Base-by-base conservation (phyloP, 2,113 vertebrate species). In the Trichechus manatus region DNA sequence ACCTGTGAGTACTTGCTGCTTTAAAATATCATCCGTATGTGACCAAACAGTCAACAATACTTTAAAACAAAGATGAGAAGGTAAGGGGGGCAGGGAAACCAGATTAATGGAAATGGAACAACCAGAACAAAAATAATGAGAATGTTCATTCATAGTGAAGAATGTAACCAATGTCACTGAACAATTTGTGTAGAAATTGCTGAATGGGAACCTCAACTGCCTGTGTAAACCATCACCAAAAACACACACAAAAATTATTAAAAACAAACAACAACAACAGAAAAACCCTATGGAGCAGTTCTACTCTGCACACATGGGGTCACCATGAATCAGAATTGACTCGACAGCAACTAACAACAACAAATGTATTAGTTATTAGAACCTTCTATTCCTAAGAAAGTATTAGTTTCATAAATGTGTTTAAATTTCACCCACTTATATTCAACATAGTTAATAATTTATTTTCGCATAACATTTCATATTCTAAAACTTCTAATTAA, bases 401-500 rank as follows among this genome's bases (percentile, higher is more conserved):
- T 19, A 92, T 87, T 75, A 93, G 86, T 93, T 95, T 97, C 80
- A 86, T 56, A 92, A 95, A 29, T 95, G 13, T 61, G n/a, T 86
- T 97, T 78, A 93, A 93, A 94, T 90, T 78, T 93, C 42, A 81
- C 44, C 59, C 61, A 92, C 87, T 96, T 83, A 63, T 25, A 93
- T 29, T 87, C 70, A 82, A 94, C 17, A 89, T 13, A 78, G 53
- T 91, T 75, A 95, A 75, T 94, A 89, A 89, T 84, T 95, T 95
- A 96, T 87, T 88, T 93, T 61, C 95, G 74, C 44, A 64, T 87
- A 77, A 92, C 47, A 96, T 64, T 93, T 96, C 22, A 81, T 64
- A 94, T 81, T 93, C 61, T 96, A 86, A 94, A 92, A 79, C 63
- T 87, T 96, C 70, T 93, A 95, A 93, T 89, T 94, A 81, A 92